Evolutionary conservation across 1,140 invertebrate species (phyloP).

Genomic region (Globodera ellingtonae): DNA sequence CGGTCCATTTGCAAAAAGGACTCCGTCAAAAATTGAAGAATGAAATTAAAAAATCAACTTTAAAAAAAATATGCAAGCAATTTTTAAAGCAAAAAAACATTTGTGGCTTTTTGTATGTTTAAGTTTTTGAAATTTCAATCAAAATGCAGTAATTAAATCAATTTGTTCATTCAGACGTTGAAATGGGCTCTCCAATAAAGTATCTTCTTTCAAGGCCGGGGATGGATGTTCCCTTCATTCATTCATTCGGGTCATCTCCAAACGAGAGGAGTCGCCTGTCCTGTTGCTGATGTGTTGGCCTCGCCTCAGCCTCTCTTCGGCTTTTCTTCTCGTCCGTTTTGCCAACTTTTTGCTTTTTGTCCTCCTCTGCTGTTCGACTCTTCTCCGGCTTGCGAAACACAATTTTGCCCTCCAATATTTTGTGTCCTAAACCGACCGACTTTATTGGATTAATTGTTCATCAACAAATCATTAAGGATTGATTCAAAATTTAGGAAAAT

Average conservation of each 20-base stretch:
- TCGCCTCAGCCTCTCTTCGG: constrained; percentile 18
- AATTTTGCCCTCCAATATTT: constrained; percentile 56
- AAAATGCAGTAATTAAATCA: too few species aligned
- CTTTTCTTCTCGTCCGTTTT: constrained; percentile 33
- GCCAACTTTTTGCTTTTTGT: constrained; percentile 22
- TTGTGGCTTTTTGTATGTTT: too few species aligned
- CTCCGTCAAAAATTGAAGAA: constrained; percentile 41
- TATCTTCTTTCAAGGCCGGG: too few species aligned
- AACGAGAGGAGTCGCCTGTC: constrained; percentile 51
- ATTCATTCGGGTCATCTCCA: constrained; percentile 57
- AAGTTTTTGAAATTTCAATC: too few species aligned
- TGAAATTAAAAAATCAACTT: background rate
- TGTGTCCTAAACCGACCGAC: constrained; percentile 38
- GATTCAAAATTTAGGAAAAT: too few species aligned
- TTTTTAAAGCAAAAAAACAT: too few species aligned
- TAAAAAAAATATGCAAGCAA: too few species aligned
- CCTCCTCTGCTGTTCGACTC: constrained; percentile 25
- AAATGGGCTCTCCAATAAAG: too few species aligned
- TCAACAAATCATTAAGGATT: too few species aligned
- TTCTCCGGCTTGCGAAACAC: constrained; percentile 57
- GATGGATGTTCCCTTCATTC: too few species aligned
- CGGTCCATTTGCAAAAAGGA: constrained; percentile 30
- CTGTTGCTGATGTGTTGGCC: constrained; percentile 11
- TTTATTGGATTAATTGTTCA: too few species aligned
- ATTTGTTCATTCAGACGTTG: background rate